Evolutionary conservation across 1,140 invertebrate genomes (phyloP), one percentile per base, ranked within the genome.

Genomic region (Drosophila sucinea): DNA sequence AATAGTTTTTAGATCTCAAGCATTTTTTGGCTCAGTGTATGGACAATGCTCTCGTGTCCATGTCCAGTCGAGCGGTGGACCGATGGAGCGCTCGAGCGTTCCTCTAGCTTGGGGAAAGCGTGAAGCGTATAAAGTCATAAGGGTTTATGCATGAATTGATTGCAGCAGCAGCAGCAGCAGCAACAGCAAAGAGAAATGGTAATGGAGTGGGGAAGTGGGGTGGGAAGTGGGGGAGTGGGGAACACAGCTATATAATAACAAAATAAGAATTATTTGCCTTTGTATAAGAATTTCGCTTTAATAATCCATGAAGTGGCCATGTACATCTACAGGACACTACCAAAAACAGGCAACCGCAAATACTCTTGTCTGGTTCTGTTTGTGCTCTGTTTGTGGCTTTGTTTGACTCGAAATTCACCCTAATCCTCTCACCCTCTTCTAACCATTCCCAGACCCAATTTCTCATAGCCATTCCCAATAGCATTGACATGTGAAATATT

Each of bases 131-230:
- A 80, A 83, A 87, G 83, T 80, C 83, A 87, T 87, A 87, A 89
- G 83, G 84, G 83, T 89, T 87, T 89, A 87, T 87, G 83, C 83
- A 80, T 87, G 83, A 89, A 87, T 89, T 87, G 83, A 89, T 87
- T 89, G 83, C 79, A 73, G 54, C 75, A 67, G 47, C 33, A 35
- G 33, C 33, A 35, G 33, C 10, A 7, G 10, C 8, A 3, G 4
- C 2, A 38, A 38, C 33, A 29, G 51, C 32, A 55, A 6, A 32
- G 8, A 7, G 17, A 60, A 17, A 17, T 17, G 17, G 17, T 17
- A 17, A 17, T 17, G 17, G 17, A 17, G 17, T 17, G 17, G 17
- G 17, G 17, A 17, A 17, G 17, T 17, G 17, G 17, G 17, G 17
- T 17, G n/a, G 30, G 38, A 1, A 27, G 7, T 41, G 41, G 6